Evolutionary conservation across 30 jellyfish, hydroid and myxozoan species (phyloP).

Genomic region (Pseudorhiza aurosa): DNA sequence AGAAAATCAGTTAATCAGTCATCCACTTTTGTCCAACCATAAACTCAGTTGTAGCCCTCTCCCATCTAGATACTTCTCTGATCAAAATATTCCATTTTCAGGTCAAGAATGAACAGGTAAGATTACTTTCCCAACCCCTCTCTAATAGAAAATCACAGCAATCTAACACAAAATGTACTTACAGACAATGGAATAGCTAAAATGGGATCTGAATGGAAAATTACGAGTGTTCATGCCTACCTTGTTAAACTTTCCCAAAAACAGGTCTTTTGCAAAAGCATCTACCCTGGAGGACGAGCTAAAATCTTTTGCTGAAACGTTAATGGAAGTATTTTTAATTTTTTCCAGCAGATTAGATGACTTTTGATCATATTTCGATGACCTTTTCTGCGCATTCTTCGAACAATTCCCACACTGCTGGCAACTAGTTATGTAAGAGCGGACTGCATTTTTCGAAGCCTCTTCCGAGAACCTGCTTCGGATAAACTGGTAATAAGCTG

Average conservation of each 20-base stretch:
- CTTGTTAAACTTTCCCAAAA: conserved; percentile 50
- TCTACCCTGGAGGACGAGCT: neutral
- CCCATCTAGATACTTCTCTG: no score
- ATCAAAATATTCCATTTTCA: no score
- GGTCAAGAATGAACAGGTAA: no score
- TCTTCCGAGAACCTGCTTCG: neutral
- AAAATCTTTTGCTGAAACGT: neutral
- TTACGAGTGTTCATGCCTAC: no score
- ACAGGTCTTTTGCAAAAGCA: conserved; percentile 55
- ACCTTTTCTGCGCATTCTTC: neutral
- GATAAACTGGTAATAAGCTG: neutral
- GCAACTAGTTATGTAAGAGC: neutral
- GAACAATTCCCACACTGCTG: neutral
- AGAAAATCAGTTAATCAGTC: no score
- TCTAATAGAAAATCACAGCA: no score
- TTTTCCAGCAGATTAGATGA: neutral
- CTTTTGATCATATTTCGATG: neutral
- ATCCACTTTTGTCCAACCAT: no score
- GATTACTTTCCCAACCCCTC: no score
- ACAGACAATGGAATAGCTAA: no score
- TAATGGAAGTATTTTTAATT: neutral
- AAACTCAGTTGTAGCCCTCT: no score
- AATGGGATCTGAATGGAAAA: no score
- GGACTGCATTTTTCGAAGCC: neutral
- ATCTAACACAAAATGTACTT: no score